A percentile compares a stretch with the other conserved stretches of the same genome.
Evolutionary conservation across 2,888 invertebrate genomes (phyloP).

Genomic region (Matsumyia berberina): DNA sequence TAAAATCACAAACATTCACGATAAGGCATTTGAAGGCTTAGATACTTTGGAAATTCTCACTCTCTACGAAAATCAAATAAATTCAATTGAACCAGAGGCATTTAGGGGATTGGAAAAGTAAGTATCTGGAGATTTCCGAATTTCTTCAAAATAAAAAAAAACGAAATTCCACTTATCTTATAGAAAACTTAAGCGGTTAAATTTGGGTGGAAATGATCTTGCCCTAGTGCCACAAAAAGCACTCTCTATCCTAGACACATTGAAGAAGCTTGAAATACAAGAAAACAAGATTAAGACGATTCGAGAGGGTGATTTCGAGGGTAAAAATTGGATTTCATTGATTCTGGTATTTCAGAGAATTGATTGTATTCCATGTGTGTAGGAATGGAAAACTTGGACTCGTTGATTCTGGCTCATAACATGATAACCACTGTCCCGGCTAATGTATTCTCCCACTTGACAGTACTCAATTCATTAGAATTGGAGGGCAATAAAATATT

Average conservation of each 20-base stretch:
- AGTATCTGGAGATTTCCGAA: constrained; percentile 79
- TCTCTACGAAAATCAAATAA: constrained; percentile 93
- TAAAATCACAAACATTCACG: constrained; percentile 91
- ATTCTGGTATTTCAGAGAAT: background rate
- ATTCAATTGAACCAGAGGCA: constrained; percentile 91
- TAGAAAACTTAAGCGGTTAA: constrained; percentile 92
- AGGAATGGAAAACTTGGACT: constrained; percentile 93
- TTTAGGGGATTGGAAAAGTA: constrained; percentile 95
- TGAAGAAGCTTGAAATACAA: constrained; percentile 94
- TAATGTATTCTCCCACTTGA: constrained; percentile 92
- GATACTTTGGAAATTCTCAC: constrained; percentile 94
- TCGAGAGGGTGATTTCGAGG: constrained; percentile 93
- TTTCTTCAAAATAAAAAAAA: constrained; percentile 1
- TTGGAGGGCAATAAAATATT: constrained; percentile 94
- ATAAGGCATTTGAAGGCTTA: constrained; percentile 93
- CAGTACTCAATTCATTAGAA: constrained; percentile 93
- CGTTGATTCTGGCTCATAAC: constrained; percentile 94
- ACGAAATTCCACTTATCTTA: constrained; percentile 7
- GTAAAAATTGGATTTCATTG: constrained; percentile 84
- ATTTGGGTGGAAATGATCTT: constrained; percentile 93
- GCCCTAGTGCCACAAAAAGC: constrained; percentile 91
- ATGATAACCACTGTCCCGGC: constrained; percentile 91
- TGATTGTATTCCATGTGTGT: constrained; percentile 39
- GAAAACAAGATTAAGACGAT: constrained; percentile 92
- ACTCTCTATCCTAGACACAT: constrained; percentile 90